Conservation (phyloP, 2,797 vertebrate genomes). For the Psittacula echo region DNA sequence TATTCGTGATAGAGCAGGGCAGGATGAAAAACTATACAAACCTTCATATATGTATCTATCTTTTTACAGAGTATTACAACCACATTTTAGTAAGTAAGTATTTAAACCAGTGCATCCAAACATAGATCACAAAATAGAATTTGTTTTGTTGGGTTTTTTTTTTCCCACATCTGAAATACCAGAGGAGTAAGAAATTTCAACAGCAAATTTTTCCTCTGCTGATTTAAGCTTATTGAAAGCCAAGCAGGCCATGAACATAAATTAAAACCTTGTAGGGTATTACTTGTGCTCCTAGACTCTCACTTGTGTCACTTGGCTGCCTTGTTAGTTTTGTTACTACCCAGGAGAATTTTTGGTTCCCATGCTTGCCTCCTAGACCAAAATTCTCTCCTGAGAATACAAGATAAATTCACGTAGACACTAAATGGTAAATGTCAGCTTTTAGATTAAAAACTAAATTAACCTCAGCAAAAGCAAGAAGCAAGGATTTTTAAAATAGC, state of each 20-base stretch:
- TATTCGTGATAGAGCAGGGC: not conserved
- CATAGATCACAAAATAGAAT: not conserved
- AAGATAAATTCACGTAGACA: not conserved
- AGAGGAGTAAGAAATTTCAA: not conserved
- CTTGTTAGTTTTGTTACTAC: not conserved
- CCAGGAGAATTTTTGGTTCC: not conserved
- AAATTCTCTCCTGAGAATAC: not conserved
- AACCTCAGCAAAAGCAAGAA: not conserved
- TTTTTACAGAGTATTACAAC: not conserved
- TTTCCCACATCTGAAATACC: not conserved
- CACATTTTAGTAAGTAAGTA: not conserved
- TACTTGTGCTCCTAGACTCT: not conserved
- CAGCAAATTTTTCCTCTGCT: not conserved
- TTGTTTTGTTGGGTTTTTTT: not conserved
- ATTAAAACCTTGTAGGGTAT: not conserved
- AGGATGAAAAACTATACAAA: not conserved
- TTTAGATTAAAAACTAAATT: not conserved
- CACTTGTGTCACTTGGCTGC: not conserved
- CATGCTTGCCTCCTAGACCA: not conserved
- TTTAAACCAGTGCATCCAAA: not conserved
- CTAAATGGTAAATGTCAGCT: not conserved
- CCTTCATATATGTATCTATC: not conserved
- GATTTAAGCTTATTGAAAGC: not conserved
- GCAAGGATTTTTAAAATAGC: not conserved
- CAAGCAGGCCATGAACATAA: not conserved